Base-by-base conservation (phyloP, 2,888 invertebrate species). In the Elysia crispata region DNA sequence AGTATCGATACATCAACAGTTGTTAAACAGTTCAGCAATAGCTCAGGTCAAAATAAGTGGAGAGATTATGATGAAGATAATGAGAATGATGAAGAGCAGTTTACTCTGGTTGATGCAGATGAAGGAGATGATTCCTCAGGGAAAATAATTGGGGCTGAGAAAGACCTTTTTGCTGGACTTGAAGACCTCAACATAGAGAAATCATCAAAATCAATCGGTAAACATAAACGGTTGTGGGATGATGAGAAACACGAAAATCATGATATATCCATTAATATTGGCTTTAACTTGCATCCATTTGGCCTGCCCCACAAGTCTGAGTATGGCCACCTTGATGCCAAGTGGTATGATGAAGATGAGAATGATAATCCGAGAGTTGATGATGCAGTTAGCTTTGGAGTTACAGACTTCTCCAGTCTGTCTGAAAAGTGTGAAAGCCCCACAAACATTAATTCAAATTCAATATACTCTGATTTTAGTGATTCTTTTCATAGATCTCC, bases 121-220 rank as follows among this genome's bases (percentile, higher is more conserved):
- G 75, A 67, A 50, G 25, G 76, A 76, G 11, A 25, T 30, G 28
- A n/a, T 20, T 18, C 28, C 28, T 3, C 30, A 25, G 13, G 41
- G 28, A 75, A n/a, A 41, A 75, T 69, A 31, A 54, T 49, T 66
- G 67, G 31, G 23, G 25, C 69, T 20, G 49, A 49, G 6, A 41
- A 75, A 30, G 75, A 79, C 15, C 75, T 79, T 1, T 79, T 79
- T 60, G 75, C 75, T 30, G 79, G 79, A 5, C 25, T 79, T 13
- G 23, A n/a, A 41, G 11, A 41, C 41, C 41, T 41, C 41, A 41
- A 41, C 41, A 41, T 41, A 6, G 41, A 41, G 41, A 41, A 41
- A 11, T 41, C 41, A 41, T 41, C 41, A 6, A 41, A 41, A 41
- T 11, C 3, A 6, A 41, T 41, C 3, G 41, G 41, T 41, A 41